These are phyloP conservation scores for Aethina tumida DNA, from an alignment of 1,140 invertebrate species.

Conservation along the genomic window DNA sequence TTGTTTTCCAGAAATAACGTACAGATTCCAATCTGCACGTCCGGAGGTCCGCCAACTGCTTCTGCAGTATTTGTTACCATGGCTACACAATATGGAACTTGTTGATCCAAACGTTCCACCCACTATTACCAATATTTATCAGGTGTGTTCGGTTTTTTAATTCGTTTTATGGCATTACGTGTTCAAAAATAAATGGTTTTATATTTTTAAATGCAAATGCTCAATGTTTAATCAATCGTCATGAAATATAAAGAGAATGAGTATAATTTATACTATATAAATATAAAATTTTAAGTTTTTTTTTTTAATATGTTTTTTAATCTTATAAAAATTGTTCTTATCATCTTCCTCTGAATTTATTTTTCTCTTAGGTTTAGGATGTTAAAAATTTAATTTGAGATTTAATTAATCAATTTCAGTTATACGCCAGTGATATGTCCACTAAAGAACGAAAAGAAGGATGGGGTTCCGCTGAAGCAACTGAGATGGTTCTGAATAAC, in stretches of 20 bases:
- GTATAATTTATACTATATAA: neutral
- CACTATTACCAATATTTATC: constrained; percentile 67
- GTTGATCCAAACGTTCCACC: constrained; percentile 92
- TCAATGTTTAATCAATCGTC: neutral
- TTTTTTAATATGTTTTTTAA: too few species aligned
- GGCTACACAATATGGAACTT: constrained; percentile 97
- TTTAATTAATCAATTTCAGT: constrained; percentile 40
- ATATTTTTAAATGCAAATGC: neutral
- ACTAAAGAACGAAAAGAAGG: constrained; percentile 73
- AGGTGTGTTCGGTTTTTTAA: constrained; percentile 41
- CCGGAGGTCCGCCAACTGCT: constrained; percentile 81
- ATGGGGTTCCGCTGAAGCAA: constrained; percentile 96
- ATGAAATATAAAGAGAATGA: too few species aligned
- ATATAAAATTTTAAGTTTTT: neutral
- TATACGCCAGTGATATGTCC: constrained; percentile 59
- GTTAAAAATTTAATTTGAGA: constrained; percentile 2
- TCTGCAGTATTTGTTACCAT: constrained; percentile 87
- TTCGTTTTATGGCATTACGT: constrained; percentile 1
- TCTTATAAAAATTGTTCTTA: too few species aligned
- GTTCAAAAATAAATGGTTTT: neutral
- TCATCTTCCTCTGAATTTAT: too few species aligned
- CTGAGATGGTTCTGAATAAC: constrained; percentile 98
- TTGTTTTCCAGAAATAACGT: constrained; percentile 77
- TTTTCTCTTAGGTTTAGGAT: neutral
- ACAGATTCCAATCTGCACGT: constrained; percentile 90